phyloP scores from a whole-genome alignment of 2,888 invertebrate species.

The Drepana falcataria region DNA sequence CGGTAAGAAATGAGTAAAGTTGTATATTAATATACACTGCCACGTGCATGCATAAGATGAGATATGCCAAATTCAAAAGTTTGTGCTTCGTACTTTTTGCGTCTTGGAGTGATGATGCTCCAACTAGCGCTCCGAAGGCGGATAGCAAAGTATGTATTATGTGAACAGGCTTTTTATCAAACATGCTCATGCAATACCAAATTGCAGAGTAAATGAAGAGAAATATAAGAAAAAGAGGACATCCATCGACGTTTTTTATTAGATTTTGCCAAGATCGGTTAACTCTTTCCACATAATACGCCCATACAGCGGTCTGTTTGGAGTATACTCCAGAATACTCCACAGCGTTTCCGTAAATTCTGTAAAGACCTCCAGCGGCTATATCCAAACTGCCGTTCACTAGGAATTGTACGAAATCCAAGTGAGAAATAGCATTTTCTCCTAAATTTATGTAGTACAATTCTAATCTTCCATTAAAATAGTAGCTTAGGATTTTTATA shows the following conservation, averaged over 20 bases:
- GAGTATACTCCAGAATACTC: slow-evolving; percentile 56
- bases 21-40: slow-evolving; percentile 50
- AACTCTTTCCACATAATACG: slow-evolving; percentile 42
- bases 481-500: slow-evolving; percentile 45
- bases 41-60: slow-evolving; percentile 46
- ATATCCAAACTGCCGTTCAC: slow-evolving; percentile 50
- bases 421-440: slow-evolving; percentile 28
- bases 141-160: slow-evolving; percentile 35
- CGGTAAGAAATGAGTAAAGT: slow-evolving; percentile 54
- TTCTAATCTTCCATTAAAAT: slow-evolving; percentile 45
- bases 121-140: slow-evolving; percentile 52
- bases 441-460: slow-evolving; percentile 38
- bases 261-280: slow-evolving; percentile 48
- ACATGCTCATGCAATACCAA: slow-evolving; percentile 38
- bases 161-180: slow-evolving; percentile 32
- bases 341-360: slow-evolving; percentile 46
- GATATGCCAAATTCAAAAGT: slow-evolving; percentile 43
- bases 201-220: slow-evolving; percentile 39
- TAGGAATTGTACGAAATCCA: slow-evolving; percentile 35
- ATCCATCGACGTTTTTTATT: slow-evolving; percentile 32
- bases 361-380: slow-evolving; percentile 54
- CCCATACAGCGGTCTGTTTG: slow-evolving; percentile 46
- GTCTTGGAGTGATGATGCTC: slow-evolving; percentile 37
- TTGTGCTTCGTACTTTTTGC: slow-evolving; percentile 48
- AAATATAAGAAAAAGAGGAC: slow-evolving; percentile 51